Evolutionary conservation across 2,797 vertebrate genomes (phyloP), one percentile per base, ranked within the genome.

Genomic region (Pogoniulus pusillus): DNA sequence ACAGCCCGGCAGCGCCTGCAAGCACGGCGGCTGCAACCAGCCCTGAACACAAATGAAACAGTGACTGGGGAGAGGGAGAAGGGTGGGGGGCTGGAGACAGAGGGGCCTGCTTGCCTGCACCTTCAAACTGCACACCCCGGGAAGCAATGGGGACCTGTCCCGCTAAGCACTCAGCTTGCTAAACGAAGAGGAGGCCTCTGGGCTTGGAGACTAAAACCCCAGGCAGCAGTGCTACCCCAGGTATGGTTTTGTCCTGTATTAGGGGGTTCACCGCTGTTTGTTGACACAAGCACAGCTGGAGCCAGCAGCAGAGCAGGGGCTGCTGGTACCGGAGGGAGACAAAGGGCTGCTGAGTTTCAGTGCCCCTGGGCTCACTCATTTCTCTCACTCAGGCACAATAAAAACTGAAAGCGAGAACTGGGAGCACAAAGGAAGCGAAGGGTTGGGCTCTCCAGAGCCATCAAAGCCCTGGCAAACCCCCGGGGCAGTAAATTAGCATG

Each of bases 351-450:
- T 41, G 82, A 85, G 58, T 62, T 66, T 64, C 62, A 72, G 10
- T 64, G 57, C 12, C 43, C 66, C 14, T 64, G 7, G 30, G 35
- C 14, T 23, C 37, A 26, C 12, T 59, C 39, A 65, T 16, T 6
- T 64, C 43, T 85, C 34, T 80, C 2, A 0, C 35, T 63, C 16
- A 5, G 29, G 30, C 34, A 57, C 58, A 89, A 87, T 27, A 83
- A 90, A 72, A 90, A 59, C 65, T 66, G 84, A 81, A 92, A 95
- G 89, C 77, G 13, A 85, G 39, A 49, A 49, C 35, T 79, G 75
- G 34, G 53, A 84, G 41, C 54, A 68, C 13, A 5, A 84, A 90
- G 65, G 23, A 89, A 89, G 41, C 64, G 34, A 91, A 47, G 24
- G 84, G 58, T 43, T 92, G 64, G 16, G 64, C 55, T 94, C 54